A percentile compares a stretch with the other conserved stretches of the same genome.
Evolutionary conservation across 2,797 vertebrate species (phyloP).

Genomic region (Enteromius mattozi): DNA sequence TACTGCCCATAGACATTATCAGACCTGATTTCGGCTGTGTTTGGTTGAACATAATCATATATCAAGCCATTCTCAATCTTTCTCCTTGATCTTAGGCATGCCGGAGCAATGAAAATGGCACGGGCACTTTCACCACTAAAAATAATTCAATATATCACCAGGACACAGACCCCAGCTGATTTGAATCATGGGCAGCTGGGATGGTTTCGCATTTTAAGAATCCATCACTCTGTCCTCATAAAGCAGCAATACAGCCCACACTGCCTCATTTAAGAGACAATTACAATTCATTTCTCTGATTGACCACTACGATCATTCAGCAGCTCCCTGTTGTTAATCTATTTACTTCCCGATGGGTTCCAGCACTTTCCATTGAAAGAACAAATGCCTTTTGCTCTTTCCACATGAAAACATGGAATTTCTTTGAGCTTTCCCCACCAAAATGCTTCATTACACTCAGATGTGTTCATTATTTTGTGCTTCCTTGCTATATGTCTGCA

Average conservation of each 20-base stretch:
- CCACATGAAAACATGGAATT: slow-evolving; percentile 48
- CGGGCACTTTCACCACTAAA: slow-evolving; percentile 55
- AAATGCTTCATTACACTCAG: slow-evolving; percentile 45
- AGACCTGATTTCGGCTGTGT: slow-evolving; percentile 53
- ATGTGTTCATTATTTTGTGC: slow-evolving; percentile 41
- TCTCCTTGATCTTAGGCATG: slow-evolving; percentile 60
- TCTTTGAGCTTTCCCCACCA: slow-evolving; percentile 39
- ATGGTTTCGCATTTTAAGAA: slow-evolving; percentile 57
- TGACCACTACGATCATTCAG: slow-evolving; percentile 74
- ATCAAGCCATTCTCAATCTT: slow-evolving; percentile 54
- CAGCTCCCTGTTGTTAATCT: slow-evolving; percentile 69
- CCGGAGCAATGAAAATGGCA: slow-evolving; percentile 55
- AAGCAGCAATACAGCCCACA: slow-evolving; percentile 64
- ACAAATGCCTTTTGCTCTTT: slow-evolving; percentile 51
- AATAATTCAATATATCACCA: slow-evolving; percentile 61
- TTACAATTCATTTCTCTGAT: slow-evolving; percentile 66
- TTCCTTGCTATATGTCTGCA: slow-evolving; percentile 17
- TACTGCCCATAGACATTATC: slow-evolving; percentile 57
- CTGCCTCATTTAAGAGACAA: slow-evolving; percentile 64
- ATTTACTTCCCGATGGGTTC: slow-evolving; percentile 65
- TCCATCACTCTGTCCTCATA: slow-evolving; percentile 59
- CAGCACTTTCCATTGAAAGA: slow-evolving; percentile 66
- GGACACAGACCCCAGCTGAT: slow-evolving; percentile 52
- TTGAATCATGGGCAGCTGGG: slow-evolving; percentile 57
- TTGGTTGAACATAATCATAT: slow-evolving; percentile 51